phyloP scores from a whole-genome alignment of 2,888 invertebrate genomes.

The Acanthococcus lagerstroemiae region DNA sequence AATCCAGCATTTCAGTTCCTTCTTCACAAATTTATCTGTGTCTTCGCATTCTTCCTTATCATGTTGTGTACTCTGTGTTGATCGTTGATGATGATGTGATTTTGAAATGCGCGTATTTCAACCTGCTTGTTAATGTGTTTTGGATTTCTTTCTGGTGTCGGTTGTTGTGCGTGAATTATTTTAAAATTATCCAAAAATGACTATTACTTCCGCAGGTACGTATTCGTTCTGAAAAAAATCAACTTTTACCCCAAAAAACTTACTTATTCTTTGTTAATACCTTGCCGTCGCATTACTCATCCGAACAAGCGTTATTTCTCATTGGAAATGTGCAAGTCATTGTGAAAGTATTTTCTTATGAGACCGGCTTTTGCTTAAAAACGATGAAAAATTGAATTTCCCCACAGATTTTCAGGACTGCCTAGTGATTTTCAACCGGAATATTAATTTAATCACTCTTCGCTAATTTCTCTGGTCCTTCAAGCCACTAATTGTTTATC shows the following conservation, averaged over 20 bases:
- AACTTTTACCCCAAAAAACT: neutral
- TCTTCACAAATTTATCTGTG: neutral
- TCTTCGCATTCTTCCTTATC: neutral
- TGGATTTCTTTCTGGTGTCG: neutral
- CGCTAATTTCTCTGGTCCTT: too few species aligned
- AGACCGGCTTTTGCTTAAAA: slow-evolving; percentile 5
- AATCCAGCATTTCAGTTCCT: neutral
- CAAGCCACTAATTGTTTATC: too few species aligned
- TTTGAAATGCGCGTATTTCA: slow-evolving; percentile 21
- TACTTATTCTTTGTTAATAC: neutral
- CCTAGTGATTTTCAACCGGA: too few species aligned
- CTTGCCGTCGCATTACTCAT: too few species aligned
- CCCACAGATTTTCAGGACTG: neutral
- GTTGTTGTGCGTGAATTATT: neutral
- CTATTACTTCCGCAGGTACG: slow-evolving; percentile 22
- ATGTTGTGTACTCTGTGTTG: neutral
- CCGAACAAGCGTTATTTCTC: neutral
- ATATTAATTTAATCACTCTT: too few species aligned
- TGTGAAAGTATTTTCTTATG: neutral
- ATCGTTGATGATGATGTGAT: slow-evolving; percentile 17
- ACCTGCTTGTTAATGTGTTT: slow-evolving; percentile 7
- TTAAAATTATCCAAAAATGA: slow-evolving; percentile 8
- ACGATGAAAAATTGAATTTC: neutral
- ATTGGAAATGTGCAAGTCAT: slow-evolving; percentile 17
- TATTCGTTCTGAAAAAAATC: neutral